These are phyloP conservation scores for Lophius piscatorius DNA, from an alignment of 2,113 vertebrate species.

Conservation along the genomic window DNA sequence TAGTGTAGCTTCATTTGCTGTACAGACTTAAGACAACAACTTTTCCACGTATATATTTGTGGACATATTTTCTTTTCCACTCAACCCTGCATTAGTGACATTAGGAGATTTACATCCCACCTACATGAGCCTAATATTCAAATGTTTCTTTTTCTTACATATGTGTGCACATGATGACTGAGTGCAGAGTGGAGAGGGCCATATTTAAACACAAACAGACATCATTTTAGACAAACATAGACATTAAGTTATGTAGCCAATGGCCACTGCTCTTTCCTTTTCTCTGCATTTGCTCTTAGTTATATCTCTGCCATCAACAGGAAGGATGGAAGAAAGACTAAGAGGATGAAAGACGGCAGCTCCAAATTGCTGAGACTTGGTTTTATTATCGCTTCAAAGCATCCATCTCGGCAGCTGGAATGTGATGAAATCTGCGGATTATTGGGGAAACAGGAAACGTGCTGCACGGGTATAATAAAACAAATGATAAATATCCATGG, in stretches of 20 bases:
- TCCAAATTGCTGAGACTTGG: conserved; percentile 54
- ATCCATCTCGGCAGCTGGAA: conserved; percentile 47
- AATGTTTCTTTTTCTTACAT: neutral
- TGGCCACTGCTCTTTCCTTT: conserved; percentile 44
- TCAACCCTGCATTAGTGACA: too few relatives aligned
- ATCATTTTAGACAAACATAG: neutral
- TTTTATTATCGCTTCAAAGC: conserved; percentile 65
- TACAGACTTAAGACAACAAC: neutral
- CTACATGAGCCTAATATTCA: neutral
- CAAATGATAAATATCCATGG: neutral
- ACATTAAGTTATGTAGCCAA: conserved; percentile 29
- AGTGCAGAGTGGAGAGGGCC: neutral
- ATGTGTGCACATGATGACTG: neutral
- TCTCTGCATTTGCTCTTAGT: conserved; percentile 41
- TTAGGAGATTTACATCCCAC: neutral
- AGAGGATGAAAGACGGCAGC: conserved; percentile 59
- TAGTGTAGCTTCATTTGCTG: too few relatives aligned
- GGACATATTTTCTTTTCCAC: neutral
- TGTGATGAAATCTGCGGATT: conserved; percentile 61
- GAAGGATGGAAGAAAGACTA: conserved; percentile 55
- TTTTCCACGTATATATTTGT: neutral
- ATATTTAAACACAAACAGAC: neutral
- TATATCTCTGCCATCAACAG: conserved; percentile 56
- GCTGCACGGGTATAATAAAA: conserved; percentile 10
- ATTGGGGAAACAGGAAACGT: conserved; percentile 57